Percentiles rank a stretch among this genome's conserved stretches.
Evolutionary conservation across 2,888 invertebrate species (phyloP).

Genomic region (Limnephilus lunatus): DNA sequence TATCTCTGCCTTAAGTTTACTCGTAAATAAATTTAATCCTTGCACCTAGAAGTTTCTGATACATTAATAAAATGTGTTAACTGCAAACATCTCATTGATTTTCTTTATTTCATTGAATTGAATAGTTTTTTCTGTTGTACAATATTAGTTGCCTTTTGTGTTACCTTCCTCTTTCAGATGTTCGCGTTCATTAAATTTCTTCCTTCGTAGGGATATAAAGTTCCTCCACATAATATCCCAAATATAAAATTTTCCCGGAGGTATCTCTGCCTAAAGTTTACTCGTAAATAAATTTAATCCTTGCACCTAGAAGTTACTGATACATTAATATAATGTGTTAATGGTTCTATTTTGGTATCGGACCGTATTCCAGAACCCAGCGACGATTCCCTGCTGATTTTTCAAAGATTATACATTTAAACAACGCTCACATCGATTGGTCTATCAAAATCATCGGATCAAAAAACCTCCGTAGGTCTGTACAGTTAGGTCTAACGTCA

Average conservation of each 20-base stretch:
- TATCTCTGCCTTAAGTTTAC: neutral
- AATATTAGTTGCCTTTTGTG: neutral
- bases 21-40: neutral
- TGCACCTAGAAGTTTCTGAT: neutral
- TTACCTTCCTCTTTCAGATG: neutral
- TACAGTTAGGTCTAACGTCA: constrained; percentile 31
- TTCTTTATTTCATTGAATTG: neutral
- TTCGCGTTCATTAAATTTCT: neutral
- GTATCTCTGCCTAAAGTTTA: neutral
- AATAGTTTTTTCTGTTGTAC: neutral
- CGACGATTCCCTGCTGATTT: neutral
- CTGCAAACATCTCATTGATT: neutral
- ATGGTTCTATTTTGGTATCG: neutral
- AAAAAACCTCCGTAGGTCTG: neutral
- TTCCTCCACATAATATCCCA: neutral
- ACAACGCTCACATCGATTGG: neutral
- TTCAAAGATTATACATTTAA: neutral
- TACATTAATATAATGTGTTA: neutral
- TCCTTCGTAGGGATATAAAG: neutral
- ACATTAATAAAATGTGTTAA: neutral
- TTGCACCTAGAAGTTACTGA: neutral
- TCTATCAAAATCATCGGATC: neutral
- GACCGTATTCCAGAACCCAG: neutral
- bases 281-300: neutral
- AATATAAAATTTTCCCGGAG: neutral